phyloP scores from a whole-genome alignment of 2,113 vertebrate genomes.

The Toxotes jaculatrix region DNA sequence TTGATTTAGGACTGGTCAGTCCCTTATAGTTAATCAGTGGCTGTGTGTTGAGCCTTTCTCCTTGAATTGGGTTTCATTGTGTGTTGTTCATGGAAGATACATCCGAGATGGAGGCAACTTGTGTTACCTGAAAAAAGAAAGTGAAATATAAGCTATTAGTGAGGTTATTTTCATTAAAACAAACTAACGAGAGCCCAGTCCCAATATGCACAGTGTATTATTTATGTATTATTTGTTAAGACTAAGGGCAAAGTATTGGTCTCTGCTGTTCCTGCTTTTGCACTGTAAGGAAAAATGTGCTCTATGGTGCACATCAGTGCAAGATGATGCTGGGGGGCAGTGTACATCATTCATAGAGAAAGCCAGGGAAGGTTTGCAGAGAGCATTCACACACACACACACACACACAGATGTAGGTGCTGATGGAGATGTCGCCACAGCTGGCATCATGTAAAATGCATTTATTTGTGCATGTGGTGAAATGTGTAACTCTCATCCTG shows the following conservation, averaged over 20 bases:
- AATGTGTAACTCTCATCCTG: not conserved
- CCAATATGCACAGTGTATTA: not conserved
- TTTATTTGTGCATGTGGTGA: not conserved
- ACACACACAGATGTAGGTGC: slow-evolving; percentile 7
- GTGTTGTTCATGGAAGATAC: not conserved
- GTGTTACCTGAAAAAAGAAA: not conserved
- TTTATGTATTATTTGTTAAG: not conserved
- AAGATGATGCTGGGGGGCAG: not conserved
- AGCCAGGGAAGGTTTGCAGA: not conserved
- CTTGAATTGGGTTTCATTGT: not conserved
- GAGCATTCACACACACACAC: not conserved
- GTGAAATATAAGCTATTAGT: not conserved
- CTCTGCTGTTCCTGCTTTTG: slow-evolving; percentile 5
- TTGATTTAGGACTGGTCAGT: slow-evolving; percentile 15
- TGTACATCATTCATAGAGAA: not conserved
- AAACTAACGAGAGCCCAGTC: not conserved
- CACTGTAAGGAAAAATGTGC: not conserved
- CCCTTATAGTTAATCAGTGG: slow-evolving; percentile 7
- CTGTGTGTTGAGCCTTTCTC: not conserved
- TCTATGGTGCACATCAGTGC: not conserved
- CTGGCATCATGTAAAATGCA: slow-evolving; percentile 24
- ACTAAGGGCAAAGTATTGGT: not conserved
- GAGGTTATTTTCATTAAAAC: not conserved
- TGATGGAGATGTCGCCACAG: slow-evolving; percentile 3
- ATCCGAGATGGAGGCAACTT: not conserved